These are phyloP conservation scores for Brachionus manjavacas DNA, from an alignment of 1,140 invertebrate genomes.

Conservation along the genomic window DNA sequence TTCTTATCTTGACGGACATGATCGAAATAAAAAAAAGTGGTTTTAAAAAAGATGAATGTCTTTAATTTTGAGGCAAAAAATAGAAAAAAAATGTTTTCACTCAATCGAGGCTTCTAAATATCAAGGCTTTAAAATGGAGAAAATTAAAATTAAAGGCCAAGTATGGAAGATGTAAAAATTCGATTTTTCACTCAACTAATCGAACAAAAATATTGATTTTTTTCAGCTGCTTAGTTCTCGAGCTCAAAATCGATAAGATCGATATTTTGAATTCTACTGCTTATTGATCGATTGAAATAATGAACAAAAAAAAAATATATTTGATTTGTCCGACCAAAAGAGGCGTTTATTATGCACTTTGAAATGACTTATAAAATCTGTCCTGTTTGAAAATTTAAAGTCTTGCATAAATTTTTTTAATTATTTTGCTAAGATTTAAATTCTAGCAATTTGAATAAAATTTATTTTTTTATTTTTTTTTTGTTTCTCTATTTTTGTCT, in stretches of 20 bases:
- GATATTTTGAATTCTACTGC: neutral
- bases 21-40: neutral
- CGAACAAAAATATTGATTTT: constrained; percentile 3
- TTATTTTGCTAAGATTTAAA: neutral
- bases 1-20: no score
- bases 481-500: neutral
- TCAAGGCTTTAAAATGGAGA: neutral
- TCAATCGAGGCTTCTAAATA: neutral
- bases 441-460: no score
- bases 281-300: neutral
- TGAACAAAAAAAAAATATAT: neutral
- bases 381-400: neutral
- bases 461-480: no score
- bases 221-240: neutral
- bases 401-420: neutral
- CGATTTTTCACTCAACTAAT: neutral
- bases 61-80: neutral
- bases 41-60: neutral
- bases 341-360: neutral
- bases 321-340: neutral
- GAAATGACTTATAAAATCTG: neutral
- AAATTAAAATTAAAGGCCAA: constrained; percentile 17
- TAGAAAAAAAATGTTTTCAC: neutral
- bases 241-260: neutral
- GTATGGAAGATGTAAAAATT: constrained; percentile 16